These are phyloP conservation scores for Pomacea canaliculata DNA, from an alignment of 2,888 invertebrate genomes.

Conservation along the genomic window DNA sequence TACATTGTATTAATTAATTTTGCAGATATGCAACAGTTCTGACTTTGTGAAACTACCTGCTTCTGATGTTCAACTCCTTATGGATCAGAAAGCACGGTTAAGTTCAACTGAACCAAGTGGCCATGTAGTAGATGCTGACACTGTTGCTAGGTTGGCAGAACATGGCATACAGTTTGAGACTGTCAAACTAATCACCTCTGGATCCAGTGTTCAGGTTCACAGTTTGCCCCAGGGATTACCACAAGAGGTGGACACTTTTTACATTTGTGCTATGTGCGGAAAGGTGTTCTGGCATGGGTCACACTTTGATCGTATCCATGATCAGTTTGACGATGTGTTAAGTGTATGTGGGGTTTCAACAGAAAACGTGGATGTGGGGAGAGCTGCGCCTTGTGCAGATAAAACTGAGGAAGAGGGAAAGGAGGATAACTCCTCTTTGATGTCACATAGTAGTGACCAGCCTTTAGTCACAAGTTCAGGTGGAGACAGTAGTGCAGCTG, in stretches of 20 bases:
- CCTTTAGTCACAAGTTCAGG: no score
- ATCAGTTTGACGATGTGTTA: slow-evolving; percentile 61
- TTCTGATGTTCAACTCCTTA: neutral
- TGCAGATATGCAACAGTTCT: neutral
- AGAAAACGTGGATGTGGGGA: no score
- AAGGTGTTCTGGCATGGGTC: slow-evolving; percentile 81
- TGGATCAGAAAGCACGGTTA: slow-evolving; percentile 7
- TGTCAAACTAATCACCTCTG: slow-evolving; percentile 24
- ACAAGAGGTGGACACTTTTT: slow-evolving; percentile 73
- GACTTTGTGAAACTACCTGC: neutral
- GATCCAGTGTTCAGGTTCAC: slow-evolving; percentile 50
- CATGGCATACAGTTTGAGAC: slow-evolving; percentile 43
- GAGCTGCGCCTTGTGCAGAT: no score
- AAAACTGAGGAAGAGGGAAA: no score
- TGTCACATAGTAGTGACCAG: no score
- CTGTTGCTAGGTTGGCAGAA: slow-evolving; percentile 62
- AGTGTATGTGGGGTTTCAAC: no score
- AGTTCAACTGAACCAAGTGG: neutral
- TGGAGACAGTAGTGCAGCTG: no score
- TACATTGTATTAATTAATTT: neutral
- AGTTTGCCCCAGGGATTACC: slow-evolving; percentile 72
- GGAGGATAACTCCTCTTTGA: no score
- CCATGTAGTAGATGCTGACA: neutral
- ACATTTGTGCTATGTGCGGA: slow-evolving; percentile 81
- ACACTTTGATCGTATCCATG: slow-evolving; percentile 66